These are phyloP conservation scores for Gortyna flavago DNA, from an alignment of 2,888 invertebrate genomes.

Conservation along the genomic window DNA sequence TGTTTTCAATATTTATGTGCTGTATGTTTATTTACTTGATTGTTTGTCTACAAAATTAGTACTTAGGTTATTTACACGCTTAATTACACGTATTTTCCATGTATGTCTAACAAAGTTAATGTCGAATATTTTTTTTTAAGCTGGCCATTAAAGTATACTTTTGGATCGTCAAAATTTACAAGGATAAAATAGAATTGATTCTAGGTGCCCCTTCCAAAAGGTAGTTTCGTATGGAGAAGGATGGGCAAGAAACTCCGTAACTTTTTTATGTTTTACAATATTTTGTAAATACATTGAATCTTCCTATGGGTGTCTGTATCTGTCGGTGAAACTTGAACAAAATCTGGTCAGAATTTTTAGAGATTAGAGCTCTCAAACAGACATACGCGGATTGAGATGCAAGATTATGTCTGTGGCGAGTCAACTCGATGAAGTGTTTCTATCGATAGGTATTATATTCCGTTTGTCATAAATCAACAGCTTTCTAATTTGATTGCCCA, in stretches of 20 bases:
- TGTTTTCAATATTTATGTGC: constrained; percentile 56
- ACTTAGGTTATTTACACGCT: not conserved
- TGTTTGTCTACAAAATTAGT: constrained; percentile 21
- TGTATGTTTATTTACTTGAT: constrained; percentile 13
- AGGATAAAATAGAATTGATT: not conserved
- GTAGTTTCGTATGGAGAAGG: not conserved
- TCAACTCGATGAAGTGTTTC: constrained; percentile 25
- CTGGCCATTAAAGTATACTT: no score
- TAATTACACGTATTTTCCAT: not conserved
- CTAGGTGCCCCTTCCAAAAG: not conserved
- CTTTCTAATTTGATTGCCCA: constrained; percentile 58
- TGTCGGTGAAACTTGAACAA: not conserved
- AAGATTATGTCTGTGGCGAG: constrained; percentile 16
- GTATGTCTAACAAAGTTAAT: not conserved
- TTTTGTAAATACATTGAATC: not conserved
- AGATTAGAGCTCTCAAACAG: constrained; percentile 8
- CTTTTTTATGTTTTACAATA: not conserved
- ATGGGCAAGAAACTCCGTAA: not conserved
- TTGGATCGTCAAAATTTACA: no score
- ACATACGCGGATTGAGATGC: constrained; percentile 3
- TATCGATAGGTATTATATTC: constrained; percentile 34
- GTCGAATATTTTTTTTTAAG: not conserved
- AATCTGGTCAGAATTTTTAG: constrained; percentile 20
- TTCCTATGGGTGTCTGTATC: not conserved
- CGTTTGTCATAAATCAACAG: constrained; percentile 37